A percentile compares a stretch with the other conserved stretches of the same genome.
Conservation (phyloP, 2,888 invertebrate genomes). For the Cephus rjabovi region DNA sequence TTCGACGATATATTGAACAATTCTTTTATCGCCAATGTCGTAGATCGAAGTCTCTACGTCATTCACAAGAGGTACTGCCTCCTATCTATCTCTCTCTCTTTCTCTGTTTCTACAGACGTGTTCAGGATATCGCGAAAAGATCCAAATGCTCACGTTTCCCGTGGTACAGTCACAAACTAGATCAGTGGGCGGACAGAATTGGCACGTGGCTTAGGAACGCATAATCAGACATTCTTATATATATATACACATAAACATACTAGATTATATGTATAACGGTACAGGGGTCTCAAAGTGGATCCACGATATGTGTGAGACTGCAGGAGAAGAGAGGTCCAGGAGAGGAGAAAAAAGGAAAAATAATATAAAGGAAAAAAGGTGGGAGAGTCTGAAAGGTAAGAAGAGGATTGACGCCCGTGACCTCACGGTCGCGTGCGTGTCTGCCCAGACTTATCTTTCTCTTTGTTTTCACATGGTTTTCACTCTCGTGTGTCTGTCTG, state of each 20-base stretch:
- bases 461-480: conserved; percentile 12
- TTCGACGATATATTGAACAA: background rate
- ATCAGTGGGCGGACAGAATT: background rate
- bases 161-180: background rate
- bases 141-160: background rate
- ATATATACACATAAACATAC: background rate
- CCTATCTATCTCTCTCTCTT: background rate
- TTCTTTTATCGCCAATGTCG: background rate
- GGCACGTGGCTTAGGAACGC: background rate
- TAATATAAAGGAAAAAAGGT: conserved; percentile 11
- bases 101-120: background rate
- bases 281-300: background rate
- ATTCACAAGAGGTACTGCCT: background rate
- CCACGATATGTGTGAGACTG: background rate
- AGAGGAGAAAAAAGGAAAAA: background rate
- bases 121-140: background rate
- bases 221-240: background rate
- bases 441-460: conserved; percentile 13
- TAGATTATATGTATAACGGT: background rate
- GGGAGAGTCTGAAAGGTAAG: conserved; percentile 18
- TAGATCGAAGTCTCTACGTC: background rate
- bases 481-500: background rate
- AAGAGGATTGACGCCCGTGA: conserved; percentile 34
- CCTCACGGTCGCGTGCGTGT: conserved; percentile 31
- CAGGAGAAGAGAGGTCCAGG: background rate